phyloP scores from a whole-genome alignment of 1,140 invertebrate species.

The Dinoponera quadriceps region DNA sequence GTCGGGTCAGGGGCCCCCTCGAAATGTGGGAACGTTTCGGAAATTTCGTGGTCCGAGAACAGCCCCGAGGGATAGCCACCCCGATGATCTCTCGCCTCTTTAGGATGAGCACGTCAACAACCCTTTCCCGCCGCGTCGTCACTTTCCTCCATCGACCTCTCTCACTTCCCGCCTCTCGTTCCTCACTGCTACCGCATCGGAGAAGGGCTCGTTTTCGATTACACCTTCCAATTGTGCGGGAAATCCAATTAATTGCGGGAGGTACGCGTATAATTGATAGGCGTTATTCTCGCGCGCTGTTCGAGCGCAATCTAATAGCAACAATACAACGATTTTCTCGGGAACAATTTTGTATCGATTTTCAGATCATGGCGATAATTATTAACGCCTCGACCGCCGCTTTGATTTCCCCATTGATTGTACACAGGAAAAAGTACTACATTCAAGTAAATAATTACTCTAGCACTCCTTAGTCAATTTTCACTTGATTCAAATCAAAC shows the following conservation, averaged over 20 bases:
- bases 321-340: too few species aligned
- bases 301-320: background rate
- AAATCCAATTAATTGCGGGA: conserved; percentile 7
- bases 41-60: conserved; percentile 60
- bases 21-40: conserved; percentile 68
- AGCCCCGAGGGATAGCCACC: background rate
- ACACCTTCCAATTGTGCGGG: background rate
- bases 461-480: too few species aligned
- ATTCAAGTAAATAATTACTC: too few species aligned
- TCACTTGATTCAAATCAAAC: too few species aligned
- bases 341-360: too few species aligned
- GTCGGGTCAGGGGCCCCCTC: background rate
- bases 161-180: conserved; percentile 17
- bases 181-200: background rate
- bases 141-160: conserved; percentile 9
- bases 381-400: too few species aligned
- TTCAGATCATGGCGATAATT: too few species aligned
- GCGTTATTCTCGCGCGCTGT: too few species aligned
- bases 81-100: conserved; percentile 3
- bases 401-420: too few species aligned
- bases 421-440: too few species aligned
- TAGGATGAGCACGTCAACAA: conserved; percentile 11
- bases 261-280: background rate
- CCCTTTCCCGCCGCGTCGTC: background rate
- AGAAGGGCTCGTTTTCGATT: background rate